phyloP scores from a whole-genome alignment of 2,888 invertebrate species.

The Agriopis marginaria region DNA sequence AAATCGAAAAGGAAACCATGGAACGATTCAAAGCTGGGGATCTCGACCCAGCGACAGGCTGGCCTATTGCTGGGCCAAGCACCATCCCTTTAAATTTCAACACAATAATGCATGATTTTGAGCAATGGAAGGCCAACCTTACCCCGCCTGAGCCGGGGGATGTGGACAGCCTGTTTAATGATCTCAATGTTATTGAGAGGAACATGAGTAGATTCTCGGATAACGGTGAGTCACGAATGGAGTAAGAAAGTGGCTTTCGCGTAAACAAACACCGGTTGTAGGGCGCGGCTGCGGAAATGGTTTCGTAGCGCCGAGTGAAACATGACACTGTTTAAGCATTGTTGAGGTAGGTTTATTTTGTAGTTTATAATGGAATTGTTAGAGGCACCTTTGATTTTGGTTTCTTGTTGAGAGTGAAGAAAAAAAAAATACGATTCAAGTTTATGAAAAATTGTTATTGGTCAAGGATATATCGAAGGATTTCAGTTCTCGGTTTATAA shows the following conservation, averaged over 20 bases:
- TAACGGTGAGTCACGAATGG: slow-evolving; percentile 43
- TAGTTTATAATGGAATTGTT: neutral
- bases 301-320: neutral
- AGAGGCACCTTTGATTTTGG: neutral
- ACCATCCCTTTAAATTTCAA: slow-evolving; percentile 41
- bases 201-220: slow-evolving; percentile 37
- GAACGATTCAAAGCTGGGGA: slow-evolving; percentile 62
- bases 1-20: slow-evolving; percentile 75
- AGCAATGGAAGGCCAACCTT: slow-evolving; percentile 52
- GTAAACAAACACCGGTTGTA: slow-evolving; percentile 24
- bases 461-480: neutral
- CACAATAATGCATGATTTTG: slow-evolving; percentile 54
- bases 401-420: neutral
- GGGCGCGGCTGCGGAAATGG: slow-evolving; percentile 8
- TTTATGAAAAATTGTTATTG: neutral
- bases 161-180: slow-evolving; percentile 43
- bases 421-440: neutral
- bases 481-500: neutral
- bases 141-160: slow-evolving; percentile 38
- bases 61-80: slow-evolving; percentile 16
- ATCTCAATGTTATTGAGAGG: slow-evolving; percentile 38
- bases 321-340: neutral
- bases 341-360: neutral
- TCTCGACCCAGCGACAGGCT: slow-evolving; percentile 5
- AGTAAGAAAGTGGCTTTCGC: slow-evolving; percentile 47